phyloP scores from a whole-genome alignment of 2,888 invertebrate genomes.

The Watsonalla cultraria region DNA sequence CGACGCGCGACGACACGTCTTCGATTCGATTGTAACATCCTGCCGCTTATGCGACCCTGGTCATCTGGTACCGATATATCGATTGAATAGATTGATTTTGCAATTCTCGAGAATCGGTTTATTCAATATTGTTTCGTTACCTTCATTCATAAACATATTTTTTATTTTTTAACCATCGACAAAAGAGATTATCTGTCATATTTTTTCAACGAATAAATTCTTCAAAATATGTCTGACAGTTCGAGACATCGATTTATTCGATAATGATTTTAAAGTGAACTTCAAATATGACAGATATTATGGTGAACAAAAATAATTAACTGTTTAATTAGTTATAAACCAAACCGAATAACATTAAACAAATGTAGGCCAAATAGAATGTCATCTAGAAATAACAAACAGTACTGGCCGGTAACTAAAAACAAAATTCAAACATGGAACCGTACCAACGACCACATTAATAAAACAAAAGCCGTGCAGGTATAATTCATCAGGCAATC shows the following conservation, averaged over 20 bases:
- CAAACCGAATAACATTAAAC: no score
- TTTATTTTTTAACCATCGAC: no score
- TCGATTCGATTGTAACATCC: conserved; percentile 26
- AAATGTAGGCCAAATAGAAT: not conserved
- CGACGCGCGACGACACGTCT: not conserved
- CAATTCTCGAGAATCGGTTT: conserved; percentile 2
- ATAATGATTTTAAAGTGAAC: no score
- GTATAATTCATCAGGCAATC: conserved; percentile 49
- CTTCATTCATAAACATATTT: no score
- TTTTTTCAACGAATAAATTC: no score
- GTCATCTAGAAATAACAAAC: not conserved
- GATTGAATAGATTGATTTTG: conserved; percentile 31
- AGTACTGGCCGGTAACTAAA: not conserved
- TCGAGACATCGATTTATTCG: no score
- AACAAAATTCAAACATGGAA: conserved; percentile 8
- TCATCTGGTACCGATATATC: conserved; percentile 48
- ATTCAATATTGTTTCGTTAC: no score
- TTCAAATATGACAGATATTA: no score
- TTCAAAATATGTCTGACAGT: no score
- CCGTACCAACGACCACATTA: conserved; percentile 16
- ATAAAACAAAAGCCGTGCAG: conserved; percentile 28
- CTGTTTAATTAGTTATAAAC: no score
- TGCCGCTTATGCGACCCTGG: conserved; percentile 44
- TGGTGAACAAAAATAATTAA: no score
- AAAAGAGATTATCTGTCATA: no score